These are phyloP conservation scores for Nomada ruficornis DNA, from an alignment of 2,888 invertebrate species.

Conservation along the genomic window DNA sequence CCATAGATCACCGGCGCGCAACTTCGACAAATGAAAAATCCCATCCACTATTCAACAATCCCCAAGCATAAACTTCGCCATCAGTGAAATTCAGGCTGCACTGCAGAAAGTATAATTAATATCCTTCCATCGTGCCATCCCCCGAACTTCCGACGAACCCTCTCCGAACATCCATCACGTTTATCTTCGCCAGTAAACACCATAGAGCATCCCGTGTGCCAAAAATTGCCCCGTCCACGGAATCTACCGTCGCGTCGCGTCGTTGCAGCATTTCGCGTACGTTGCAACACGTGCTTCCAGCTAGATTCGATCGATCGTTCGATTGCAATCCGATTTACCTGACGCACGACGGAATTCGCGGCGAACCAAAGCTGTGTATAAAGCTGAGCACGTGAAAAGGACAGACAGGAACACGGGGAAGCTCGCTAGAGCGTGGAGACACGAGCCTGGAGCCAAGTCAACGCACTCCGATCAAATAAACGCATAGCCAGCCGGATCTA, in stretches of 20 bases:
- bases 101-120: conserved; percentile 5
- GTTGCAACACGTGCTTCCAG: background rate
- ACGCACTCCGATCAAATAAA: conserved; percentile 64
- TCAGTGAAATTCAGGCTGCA: background rate
- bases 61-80: background rate
- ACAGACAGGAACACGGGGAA: conserved; percentile 42
- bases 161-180: conserved; percentile 8
- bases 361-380: background rate
- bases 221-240: conserved; percentile 17
- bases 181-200: background rate
- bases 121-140: background rate
- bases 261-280: conserved; percentile 2
- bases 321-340: background rate
- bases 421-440: conserved; percentile 65
- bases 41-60: conserved; percentile 4
- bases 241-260: background rate
- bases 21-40: background rate
- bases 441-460: conserved; percentile 66
- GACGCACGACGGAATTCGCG: conserved; percentile 37
- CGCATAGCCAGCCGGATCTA: conserved; percentile 41
- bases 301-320: background rate
- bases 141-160: background rate
- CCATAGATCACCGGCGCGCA: background rate
- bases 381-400: conserved; percentile 21
- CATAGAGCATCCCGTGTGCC: background rate